Conservation (phyloP, 2,888 invertebrate genomes). For the Lochmaea crataegi region DNA sequence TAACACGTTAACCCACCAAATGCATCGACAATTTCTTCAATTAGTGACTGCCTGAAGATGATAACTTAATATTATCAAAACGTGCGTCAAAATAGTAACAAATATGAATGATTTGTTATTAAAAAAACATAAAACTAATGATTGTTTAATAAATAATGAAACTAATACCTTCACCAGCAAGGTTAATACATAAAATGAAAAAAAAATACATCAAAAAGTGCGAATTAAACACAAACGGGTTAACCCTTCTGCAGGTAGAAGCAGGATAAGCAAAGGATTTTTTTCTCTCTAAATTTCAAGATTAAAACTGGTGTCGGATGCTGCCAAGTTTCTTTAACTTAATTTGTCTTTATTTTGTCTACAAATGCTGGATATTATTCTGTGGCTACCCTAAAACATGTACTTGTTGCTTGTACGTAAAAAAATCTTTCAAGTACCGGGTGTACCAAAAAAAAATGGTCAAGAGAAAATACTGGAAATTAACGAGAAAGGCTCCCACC, state of each 20-base stretch:
- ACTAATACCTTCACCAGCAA: neutral
- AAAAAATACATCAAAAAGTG: neutral
- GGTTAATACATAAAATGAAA: neutral
- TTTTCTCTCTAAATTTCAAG: neutral
- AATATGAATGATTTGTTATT: neutral
- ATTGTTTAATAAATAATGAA: neutral
- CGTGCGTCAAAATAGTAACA: too few relatives aligned
- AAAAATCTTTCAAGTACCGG: too few relatives aligned
- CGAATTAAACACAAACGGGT: neutral
- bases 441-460: too few relatives aligned
- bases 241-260: neutral
- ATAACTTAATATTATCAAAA: too few relatives aligned
- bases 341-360: conserved; percentile 4
- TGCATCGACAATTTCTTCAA: too few relatives aligned
- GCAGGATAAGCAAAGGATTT: neutral
- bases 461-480: too few relatives aligned
- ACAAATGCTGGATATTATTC: neutral
- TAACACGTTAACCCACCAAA: too few relatives aligned
- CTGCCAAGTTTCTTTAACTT: conserved; percentile 8
- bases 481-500: too few relatives aligned
- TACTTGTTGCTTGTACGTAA: too few relatives aligned
- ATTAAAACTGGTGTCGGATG: conserved; percentile 3
- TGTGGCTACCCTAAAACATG: too few relatives aligned
- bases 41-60: too few relatives aligned
- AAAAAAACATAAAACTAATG: neutral